These are phyloP conservation scores for Cantharis flavilabris DNA, from an alignment of 2,888 invertebrate species.

Conservation along the genomic window DNA sequence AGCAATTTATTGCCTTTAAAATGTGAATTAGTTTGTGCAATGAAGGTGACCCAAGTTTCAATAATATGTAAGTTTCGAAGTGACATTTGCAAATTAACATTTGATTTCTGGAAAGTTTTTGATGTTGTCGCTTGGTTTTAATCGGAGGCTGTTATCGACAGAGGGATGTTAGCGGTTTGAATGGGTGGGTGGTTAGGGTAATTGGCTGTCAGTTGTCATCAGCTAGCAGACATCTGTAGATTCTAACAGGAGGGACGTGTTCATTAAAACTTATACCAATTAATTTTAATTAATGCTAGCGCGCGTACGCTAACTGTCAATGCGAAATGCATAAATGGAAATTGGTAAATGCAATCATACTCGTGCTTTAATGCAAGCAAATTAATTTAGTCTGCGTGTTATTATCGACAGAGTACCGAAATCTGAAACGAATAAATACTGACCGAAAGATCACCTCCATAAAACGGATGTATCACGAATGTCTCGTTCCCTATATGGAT, in stretches of 20 bases:
- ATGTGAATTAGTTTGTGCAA: slow-evolving; percentile 17
- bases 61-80: slow-evolving; percentile 21
- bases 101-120: slow-evolving; percentile 34
- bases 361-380: slow-evolving; percentile 13
- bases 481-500: slow-evolving; percentile 98
- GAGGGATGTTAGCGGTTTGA: slow-evolving; percentile 32
- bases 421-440: slow-evolving; percentile 57
- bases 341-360: slow-evolving; percentile 25
- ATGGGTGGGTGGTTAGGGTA: slow-evolving; percentile 39
- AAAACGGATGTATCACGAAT: slow-evolving; percentile 96
- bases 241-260: slow-evolving; percentile 43
- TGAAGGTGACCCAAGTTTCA: slow-evolving; percentile 22
- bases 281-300: slow-evolving; percentile 52
- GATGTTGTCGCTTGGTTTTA: slow-evolving; percentile 37
- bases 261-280: slow-evolving; percentile 55
- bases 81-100: slow-evolving; percentile 31
- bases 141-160: slow-evolving; percentile 43
- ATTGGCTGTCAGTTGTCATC: slow-evolving; percentile 52
- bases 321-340: slow-evolving; percentile 29
- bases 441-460: slow-evolving; percentile 95
- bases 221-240: slow-evolving; percentile 37
- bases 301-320: slow-evolving; percentile 25
- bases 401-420: background rate
- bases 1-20: background rate
- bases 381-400: slow-evolving; percentile 9